phyloP scores from a whole-genome alignment of 2,113 vertebrate genomes.

The Corythornis madagascariensis region DNA sequence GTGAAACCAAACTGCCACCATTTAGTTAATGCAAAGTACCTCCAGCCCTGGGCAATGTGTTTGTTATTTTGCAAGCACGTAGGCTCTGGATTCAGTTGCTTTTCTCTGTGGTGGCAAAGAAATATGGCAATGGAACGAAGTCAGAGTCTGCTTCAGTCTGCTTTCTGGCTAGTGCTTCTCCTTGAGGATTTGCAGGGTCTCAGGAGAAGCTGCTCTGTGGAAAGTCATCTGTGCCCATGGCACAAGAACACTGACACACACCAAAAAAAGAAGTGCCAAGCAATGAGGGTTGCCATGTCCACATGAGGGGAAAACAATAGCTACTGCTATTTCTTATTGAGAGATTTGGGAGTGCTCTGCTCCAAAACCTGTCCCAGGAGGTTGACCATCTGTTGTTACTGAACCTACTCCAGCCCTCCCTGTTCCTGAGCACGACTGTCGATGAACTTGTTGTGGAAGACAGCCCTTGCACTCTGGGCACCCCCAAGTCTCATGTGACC shows the following conservation, averaged over 20 bases:
- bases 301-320: neutral
- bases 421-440: neutral
- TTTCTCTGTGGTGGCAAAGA: neutral
- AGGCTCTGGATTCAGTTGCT: neutral
- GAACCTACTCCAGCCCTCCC: conserved; percentile 13
- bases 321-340: neutral
- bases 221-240: neutral
- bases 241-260: neutral
- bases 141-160: neutral
- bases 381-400: conserved; percentile 27
- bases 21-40: conserved; percentile 25
- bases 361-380: conserved; percentile 24
- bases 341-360: neutral
- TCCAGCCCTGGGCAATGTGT: conserved; percentile 6
- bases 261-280: neutral
- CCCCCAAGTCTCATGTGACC: neutral
- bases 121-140: neutral
- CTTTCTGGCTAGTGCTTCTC: neutral
- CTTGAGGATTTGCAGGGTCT: neutral
- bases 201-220: neutral
- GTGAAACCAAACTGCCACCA: neutral
- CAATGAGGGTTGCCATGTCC: neutral
- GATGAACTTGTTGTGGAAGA: neutral
- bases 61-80: neutral
- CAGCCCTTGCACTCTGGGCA: neutral